phyloP scores from a whole-genome alignment of 2,797 vertebrate species.

The Dendrocincla fuliginosa region DNA sequence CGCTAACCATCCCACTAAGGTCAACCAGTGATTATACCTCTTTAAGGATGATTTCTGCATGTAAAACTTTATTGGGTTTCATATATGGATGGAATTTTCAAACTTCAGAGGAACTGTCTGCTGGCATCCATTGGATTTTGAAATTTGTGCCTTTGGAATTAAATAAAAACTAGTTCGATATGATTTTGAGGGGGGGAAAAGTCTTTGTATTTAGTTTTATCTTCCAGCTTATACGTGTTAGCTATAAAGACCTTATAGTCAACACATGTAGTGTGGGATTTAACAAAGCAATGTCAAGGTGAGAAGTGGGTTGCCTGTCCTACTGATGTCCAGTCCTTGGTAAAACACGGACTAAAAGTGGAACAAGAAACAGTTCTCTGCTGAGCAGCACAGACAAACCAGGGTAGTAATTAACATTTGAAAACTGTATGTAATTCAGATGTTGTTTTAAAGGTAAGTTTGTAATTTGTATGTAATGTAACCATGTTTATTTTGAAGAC shows the following conservation, averaged over 20 bases:
- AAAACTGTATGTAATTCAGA: conserved; percentile 74
- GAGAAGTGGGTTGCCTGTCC: conserved; percentile 80
- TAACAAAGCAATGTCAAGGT: conserved; percentile 77
- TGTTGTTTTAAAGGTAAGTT: conserved; percentile 78
- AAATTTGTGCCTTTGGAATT: not conserved
- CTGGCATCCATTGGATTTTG: not conserved
- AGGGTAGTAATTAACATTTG: conserved; percentile 74
- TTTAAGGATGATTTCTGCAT: not conserved
- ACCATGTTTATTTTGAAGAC: not conserved
- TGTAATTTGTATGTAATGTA: not conserved
- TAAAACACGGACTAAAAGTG: conserved; percentile 81
- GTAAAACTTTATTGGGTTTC: not conserved
- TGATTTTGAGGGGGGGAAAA: not conserved
- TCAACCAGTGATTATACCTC: not conserved
- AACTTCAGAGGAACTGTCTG: not conserved
- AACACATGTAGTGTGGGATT: conserved; percentile 59
- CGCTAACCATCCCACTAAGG: not conserved
- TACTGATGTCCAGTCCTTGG: conserved; percentile 70
- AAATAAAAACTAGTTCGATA: not conserved
- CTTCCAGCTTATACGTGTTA: conserved; percentile 61
- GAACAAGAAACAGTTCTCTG: conserved; percentile 78
- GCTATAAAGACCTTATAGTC: conserved; percentile 72
- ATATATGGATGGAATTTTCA: not conserved
- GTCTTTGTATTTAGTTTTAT: not conserved
- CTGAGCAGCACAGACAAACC: conserved; percentile 73